Conservation (phyloP, 2,888 invertebrate species). For the Girardia tigrina region DNA sequence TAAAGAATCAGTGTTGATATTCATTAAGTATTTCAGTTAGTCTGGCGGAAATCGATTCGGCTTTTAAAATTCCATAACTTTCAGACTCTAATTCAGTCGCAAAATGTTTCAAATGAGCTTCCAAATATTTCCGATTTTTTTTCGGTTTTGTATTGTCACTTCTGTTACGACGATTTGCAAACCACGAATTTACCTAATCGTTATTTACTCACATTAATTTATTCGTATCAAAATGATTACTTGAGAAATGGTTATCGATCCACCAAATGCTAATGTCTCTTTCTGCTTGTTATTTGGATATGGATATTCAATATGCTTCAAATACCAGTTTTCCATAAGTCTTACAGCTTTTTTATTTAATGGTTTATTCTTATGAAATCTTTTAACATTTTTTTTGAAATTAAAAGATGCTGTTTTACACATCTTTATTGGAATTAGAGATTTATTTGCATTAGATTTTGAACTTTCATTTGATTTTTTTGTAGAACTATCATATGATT, state of each 20-base stretch:
- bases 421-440: too few relatives aligned
- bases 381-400: background rate
- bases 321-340: slow-evolving; percentile 25
- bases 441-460: too few relatives aligned
- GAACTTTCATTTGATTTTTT: too few relatives aligned
- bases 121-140: slow-evolving; percentile 41
- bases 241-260: background rate
- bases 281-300: slow-evolving; percentile 24
- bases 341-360: slow-evolving; percentile 6
- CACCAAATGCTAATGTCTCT: background rate
- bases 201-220: background rate
- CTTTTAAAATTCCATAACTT: slow-evolving; percentile 27
- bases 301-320: slow-evolving; percentile 18
- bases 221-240: background rate
- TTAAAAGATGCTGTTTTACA: too few relatives aligned
- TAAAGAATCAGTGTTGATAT: background rate
- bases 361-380: background rate
- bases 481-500: too few relatives aligned
- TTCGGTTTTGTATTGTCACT: slow-evolving; percentile 45
- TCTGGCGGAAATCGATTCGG: background rate
- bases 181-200: slow-evolving; percentile 43
- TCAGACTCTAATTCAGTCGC: slow-evolving; percentile 29
- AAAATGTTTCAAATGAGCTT: slow-evolving; percentile 35
- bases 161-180: slow-evolving; percentile 45
- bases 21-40: background rate